phyloP scores from a whole-genome alignment of 2,113 vertebrate species.

The Pipra filicauda region DNA sequence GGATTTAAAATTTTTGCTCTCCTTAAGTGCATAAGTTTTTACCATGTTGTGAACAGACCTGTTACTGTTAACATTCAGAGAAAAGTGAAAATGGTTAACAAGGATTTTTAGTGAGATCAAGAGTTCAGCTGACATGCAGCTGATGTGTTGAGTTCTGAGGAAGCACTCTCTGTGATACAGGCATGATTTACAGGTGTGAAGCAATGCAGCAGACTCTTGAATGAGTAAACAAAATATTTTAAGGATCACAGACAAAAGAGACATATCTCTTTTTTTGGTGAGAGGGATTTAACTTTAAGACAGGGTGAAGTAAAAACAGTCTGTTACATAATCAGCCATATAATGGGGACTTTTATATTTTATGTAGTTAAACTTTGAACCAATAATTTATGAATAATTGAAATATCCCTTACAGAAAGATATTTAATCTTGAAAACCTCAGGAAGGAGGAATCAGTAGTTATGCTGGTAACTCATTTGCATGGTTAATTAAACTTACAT shows the following conservation, averaged over 20 bases:
- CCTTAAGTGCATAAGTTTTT: background rate
- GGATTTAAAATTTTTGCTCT: background rate
- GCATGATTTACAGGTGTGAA: background rate
- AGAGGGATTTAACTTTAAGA: background rate
- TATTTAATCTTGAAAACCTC: background rate
- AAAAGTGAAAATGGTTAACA: background rate
- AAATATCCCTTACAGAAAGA: background rate
- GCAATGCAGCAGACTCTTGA: background rate
- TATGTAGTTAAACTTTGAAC: background rate
- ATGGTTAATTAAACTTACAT: background rate
- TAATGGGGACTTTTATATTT: background rate
- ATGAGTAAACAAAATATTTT: background rate
- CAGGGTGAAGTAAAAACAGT: background rate
- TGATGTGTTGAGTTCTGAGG: background rate
- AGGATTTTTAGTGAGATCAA: background rate
- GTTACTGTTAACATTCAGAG: background rate
- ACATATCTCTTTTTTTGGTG: background rate
- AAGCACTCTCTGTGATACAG: background rate
- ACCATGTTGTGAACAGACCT: background rate
- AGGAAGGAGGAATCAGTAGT: background rate
- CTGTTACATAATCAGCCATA: background rate
- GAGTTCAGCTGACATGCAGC: background rate
- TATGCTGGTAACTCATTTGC: background rate
- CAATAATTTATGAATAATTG: background rate
- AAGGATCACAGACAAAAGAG: background rate